Percentiles rank a stretch among this genome's conserved stretches.
These are phyloP conservation scores for Agapornis roseicollis DNA, from an alignment of 2,113 vertebrate species.

Conservation along the genomic window DNA sequence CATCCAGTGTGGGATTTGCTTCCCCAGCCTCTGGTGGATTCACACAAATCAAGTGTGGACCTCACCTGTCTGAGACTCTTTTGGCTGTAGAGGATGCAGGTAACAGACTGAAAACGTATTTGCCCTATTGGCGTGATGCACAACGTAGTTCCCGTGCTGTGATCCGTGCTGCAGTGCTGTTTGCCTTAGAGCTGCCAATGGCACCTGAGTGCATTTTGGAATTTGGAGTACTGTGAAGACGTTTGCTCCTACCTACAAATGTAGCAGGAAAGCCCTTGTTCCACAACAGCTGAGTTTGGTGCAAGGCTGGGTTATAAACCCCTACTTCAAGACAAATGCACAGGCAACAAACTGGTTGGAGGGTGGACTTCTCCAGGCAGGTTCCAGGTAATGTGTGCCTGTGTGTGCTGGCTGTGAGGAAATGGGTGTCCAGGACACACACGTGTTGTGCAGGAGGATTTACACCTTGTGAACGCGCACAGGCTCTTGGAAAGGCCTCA, in stretches of 20 bases:
- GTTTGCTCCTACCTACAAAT: not conserved
- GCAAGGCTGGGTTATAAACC: not conserved
- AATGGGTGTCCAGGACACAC: not conserved
- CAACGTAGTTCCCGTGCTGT: not conserved
- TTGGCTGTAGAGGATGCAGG: not conserved
- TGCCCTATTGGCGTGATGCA: not conserved
- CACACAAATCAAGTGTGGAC: not conserved
- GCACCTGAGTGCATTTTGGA: not conserved
- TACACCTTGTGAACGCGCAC: not conserved
- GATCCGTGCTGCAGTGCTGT: not conserved
- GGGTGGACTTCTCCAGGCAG: not conserved
- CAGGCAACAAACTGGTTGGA: not conserved
- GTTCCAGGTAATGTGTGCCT: not conserved
- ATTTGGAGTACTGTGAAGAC: not conserved
- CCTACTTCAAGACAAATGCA: not conserved
- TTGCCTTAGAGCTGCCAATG: not conserved
- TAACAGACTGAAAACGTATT: constrained; percentile 17
- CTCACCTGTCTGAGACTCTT: not conserved
- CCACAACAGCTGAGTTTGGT: not conserved
- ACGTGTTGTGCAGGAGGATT: not conserved
- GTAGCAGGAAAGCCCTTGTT: not conserved
- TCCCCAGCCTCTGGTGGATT: not conserved
- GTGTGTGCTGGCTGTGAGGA: not conserved
- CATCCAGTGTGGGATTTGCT: not conserved
- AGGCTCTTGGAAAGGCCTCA: not conserved